These are phyloP conservation scores for Mantis religiosa DNA, from an alignment of 2,888 invertebrate genomes.

Conservation along the genomic window DNA sequence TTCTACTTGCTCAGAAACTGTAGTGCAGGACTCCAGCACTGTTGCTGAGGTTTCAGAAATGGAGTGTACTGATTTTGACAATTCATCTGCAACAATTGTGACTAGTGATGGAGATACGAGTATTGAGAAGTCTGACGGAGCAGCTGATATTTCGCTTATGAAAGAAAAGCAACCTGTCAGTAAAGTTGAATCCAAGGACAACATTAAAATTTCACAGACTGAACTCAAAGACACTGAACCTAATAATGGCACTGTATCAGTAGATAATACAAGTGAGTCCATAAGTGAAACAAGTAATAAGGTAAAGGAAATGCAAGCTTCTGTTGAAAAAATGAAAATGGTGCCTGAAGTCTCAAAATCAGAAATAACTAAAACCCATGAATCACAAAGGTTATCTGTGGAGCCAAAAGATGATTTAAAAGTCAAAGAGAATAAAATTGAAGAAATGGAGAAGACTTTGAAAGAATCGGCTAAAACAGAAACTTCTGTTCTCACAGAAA, in stretches of 20 bases:
- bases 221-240: not conserved
- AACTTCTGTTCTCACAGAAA: not conserved
- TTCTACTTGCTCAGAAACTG: not conserved
- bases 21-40: not conserved
- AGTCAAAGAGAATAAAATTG: not conserved
- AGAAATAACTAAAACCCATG: not conserved
- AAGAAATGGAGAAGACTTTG: not conserved
- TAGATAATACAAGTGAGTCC: not conserved
- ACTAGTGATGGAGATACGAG: not conserved
- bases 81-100: not conserved
- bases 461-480: not conserved
- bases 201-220: not conserved
- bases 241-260: not conserved
- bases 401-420: not conserved
- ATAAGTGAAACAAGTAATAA: not conserved
- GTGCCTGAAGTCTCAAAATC: not conserved
- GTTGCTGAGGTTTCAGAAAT: not conserved
- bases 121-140: not conserved
- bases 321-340: not conserved
- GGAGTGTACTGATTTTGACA: not conserved
- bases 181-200: not conserved
- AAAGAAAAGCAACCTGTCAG: not conserved
- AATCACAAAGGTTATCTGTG: not conserved
- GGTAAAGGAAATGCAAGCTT: not conserved
- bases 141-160: not conserved